Base-by-base conservation (phyloP, 2,797 vertebrate species). In the Petrocephalus schoutedeni region DNA sequence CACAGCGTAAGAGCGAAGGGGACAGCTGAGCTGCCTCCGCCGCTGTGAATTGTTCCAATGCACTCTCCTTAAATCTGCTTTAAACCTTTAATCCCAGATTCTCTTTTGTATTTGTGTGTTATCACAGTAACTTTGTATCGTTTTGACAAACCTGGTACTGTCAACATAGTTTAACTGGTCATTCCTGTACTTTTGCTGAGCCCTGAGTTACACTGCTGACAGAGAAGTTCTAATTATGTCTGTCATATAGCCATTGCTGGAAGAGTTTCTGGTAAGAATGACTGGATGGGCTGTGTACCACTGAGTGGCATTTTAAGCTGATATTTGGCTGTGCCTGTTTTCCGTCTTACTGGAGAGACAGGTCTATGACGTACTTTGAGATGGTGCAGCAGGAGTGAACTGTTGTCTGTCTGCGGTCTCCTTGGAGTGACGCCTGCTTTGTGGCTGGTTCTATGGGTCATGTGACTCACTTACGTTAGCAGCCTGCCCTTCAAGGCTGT, bases 1-100 rank as follows among this genome's bases (percentile, higher is more conserved):
- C 36, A 77, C 45, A 4, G 41, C 45, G 45, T 45, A 49, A 49
- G 74, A 16, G 19, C 45, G 49, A 80, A 1, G 2, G 41, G 74
- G 16, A 80, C 71, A 7, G 7, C 36, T 19, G 7, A 49, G 3
- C 36, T 49, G 19, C 74, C 41, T n/a, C 19, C 9, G 1, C 56
- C 1, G 41, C 36, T n/a, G 74, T 49, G 41, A 36, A 49, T 49
- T n/a, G 74, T 49, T 80, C 41, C 74, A 49, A 80, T 45, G 74
- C 74, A 80, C 36, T 49, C 16, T 28, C n/a, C 19, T 41, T 80
- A 49, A 80, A 49, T 80, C 41, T 49, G 36, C 74, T 80, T 80
- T 80, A 49, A 80, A 80, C 41, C 41, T 80, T 80, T 80, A 80
- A 80, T 80, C 74, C 74, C 74, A 80, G 19, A 49, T 80, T 80